phyloP scores from a whole-genome alignment of 1,140 invertebrate genomes.

The Eupeodes corollae region DNA sequence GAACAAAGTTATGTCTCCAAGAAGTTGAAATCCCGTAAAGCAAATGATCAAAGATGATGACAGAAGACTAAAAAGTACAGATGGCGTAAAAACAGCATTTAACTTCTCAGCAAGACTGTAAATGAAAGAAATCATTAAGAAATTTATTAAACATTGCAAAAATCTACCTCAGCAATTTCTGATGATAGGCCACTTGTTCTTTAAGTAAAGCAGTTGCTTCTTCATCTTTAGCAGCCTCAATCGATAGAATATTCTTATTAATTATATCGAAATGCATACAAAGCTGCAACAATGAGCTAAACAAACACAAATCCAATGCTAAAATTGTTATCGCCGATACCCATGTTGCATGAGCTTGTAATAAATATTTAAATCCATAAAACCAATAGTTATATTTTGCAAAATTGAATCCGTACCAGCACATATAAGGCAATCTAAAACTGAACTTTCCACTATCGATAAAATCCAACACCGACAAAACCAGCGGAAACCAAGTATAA shows the following conservation, averaged over 20 bases:
- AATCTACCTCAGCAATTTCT: too few species aligned
- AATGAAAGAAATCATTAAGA: background rate
- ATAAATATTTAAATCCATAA: background rate
- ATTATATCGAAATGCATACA: conserved; percentile 6
- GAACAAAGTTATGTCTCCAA: conserved; percentile 4
- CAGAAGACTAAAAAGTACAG: conserved; percentile 1
- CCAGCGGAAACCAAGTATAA: background rate
- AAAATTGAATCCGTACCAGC: background rate
- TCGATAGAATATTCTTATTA: background rate
- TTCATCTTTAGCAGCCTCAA: background rate
- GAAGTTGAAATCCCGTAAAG: conserved; percentile 3
- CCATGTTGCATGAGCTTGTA: background rate
- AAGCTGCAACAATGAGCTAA: conserved; percentile 2
- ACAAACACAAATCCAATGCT: conserved; percentile 6
- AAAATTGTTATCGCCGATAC: background rate
- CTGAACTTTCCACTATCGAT: background rate
- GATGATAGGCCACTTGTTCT: too few species aligned
- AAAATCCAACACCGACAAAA: background rate
- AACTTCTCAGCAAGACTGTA: background rate
- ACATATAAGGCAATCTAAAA: background rate
- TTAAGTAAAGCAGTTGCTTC: too few species aligned
- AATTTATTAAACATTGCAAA: too few species aligned
- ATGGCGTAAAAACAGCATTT: conserved; percentile 4
- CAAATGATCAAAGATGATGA: conserved; percentile 8
- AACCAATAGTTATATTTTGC: background rate